These are phyloP conservation scores for Drosophila sucinea DNA, from an alignment of 1,140 invertebrate genomes.

Conservation along the genomic window DNA sequence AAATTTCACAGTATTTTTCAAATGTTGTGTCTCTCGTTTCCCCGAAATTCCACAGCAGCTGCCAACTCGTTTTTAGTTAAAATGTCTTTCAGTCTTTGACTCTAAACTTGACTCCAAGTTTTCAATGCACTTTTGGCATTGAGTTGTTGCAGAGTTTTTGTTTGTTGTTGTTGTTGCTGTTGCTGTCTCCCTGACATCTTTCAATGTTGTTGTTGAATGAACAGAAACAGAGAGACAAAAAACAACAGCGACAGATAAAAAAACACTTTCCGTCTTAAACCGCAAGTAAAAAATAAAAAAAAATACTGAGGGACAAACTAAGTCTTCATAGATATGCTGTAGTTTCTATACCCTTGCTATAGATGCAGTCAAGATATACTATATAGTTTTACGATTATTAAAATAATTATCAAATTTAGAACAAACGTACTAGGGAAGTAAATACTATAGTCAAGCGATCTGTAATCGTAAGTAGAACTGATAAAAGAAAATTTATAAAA, in stretches of 20 bases:
- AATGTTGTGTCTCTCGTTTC: neutral
- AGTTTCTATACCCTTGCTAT: conserved; percentile 1
- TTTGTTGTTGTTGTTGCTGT: conserved; percentile 21
- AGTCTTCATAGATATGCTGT: neutral
- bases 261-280: conserved; percentile 76
- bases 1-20: neutral
- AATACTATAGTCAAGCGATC: too few relatives aligned
- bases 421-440: too few relatives aligned
- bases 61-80: conserved; percentile 45
- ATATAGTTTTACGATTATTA: neutral
- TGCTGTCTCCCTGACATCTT: conserved; percentile 27
- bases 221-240: conserved; percentile 33
- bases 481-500: too few relatives aligned
- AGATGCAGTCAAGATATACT: neutral
- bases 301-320: neutral
- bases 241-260: conserved; percentile 30
- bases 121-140: conserved; percentile 80
- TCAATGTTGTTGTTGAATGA: conserved; percentile 48
- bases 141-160: conserved; percentile 59
- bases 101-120: conserved; percentile 40
- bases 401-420: neutral
- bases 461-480: too few relatives aligned
- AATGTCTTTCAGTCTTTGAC: conserved; percentile 43
- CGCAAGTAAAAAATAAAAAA: conserved; percentile 20
- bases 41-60: conserved; percentile 13